These are phyloP conservation scores for Malurus cyaneus DNA, from an alignment of 2,113 vertebrate species.

Conservation along the genomic window DNA sequence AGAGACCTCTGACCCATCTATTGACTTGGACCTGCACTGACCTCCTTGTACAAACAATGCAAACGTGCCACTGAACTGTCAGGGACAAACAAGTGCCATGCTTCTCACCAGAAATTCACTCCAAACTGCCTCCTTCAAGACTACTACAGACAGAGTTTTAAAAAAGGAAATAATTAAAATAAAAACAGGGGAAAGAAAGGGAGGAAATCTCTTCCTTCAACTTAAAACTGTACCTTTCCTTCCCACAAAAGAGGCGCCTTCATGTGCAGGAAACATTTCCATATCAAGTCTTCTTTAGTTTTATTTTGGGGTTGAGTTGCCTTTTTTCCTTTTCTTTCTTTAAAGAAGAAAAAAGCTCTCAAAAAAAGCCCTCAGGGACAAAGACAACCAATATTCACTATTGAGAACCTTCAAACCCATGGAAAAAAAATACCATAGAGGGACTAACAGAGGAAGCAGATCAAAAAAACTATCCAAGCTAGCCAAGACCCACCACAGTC, in stretches of 20 bases:
- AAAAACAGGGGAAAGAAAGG: rapidly evolving
- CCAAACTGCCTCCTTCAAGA: background rate
- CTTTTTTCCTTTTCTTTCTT: background rate
- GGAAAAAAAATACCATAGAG: background rate
- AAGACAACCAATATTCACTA: conserved; percentile 35
- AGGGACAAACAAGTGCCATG: background rate
- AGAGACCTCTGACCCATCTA: conserved; percentile 12
- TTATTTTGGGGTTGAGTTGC: background rate
- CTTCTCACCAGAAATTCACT: background rate
- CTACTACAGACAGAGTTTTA: background rate
- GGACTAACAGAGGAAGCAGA: conserved; percentile 46
- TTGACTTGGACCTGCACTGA: background rate
- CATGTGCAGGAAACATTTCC: background rate
- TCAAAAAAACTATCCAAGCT: background rate
- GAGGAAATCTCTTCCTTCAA: background rate
- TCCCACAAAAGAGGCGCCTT: background rate
- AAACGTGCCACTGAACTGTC: background rate
- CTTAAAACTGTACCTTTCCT: background rate
- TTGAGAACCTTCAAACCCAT: background rate
- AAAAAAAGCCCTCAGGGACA: background rate
- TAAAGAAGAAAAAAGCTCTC: background rate
- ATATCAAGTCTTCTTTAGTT: background rate
- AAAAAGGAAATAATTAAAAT: background rate
- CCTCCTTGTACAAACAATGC: background rate
- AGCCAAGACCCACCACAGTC: conserved; percentile 68